These are phyloP conservation scores for Acipenser transmontanus DNA, from an alignment of 2,797 vertebrate species.

Conservation along the genomic window DNA sequence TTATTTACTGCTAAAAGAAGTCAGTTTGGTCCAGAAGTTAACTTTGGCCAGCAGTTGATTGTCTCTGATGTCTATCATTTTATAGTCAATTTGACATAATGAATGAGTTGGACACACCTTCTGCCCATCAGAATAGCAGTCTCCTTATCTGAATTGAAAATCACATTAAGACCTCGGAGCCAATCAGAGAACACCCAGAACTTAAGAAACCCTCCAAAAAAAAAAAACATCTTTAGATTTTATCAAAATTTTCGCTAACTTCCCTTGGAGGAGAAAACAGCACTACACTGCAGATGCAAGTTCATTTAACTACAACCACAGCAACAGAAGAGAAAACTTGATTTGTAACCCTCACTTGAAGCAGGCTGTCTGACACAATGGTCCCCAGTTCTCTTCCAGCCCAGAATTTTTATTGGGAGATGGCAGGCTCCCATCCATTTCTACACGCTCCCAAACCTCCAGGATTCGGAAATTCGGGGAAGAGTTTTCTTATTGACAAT, in stretches of 20 bases:
- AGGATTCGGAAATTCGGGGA: conserved; percentile 79
- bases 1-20: conserved; percentile 60
- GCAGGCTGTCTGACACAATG: conserved; percentile 33
- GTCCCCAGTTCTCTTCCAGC: conserved; percentile 33
- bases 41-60: conserved; percentile 69
- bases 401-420: conserved; percentile 49
- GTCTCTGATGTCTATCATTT: conserved; percentile 78
- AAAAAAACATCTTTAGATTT: conserved; percentile 50
- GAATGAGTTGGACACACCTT: conserved; percentile 87
- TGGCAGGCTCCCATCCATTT: conserved; percentile 61
- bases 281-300: conserved; percentile 8
- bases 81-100: conserved; percentile 79
- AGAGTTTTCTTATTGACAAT: conserved; percentile 88
- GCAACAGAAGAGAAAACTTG: neutral
- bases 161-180: conserved; percentile 54
- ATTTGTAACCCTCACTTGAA: conserved; percentile 19
- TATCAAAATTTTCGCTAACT: conserved; percentile 65
- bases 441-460: conserved; percentile 49
- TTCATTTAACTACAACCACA: conserved; percentile 6
- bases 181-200: conserved; percentile 45
- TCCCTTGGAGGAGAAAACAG: conserved; percentile 47
- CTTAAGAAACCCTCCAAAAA: conserved; percentile 47
- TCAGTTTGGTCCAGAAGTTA: conserved; percentile 62
- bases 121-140: conserved; percentile 62
- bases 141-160: conserved; percentile 66